Evolutionary conservation across 2,888 invertebrate species (phyloP).

Genomic region (Meteorus colon): DNA sequence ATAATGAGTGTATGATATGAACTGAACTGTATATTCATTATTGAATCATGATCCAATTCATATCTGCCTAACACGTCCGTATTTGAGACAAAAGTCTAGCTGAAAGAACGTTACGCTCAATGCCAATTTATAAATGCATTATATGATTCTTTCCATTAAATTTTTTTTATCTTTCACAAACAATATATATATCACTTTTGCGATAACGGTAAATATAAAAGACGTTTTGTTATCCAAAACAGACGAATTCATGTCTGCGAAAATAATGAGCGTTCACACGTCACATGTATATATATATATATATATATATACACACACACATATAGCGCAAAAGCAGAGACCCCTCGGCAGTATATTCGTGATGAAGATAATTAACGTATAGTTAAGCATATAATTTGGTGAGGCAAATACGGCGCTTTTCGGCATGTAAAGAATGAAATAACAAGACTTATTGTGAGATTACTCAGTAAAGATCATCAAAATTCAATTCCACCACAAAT

Average conservation of each 20-base stretch:
- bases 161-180: background rate
- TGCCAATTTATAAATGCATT: constrained; percentile 1
- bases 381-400: constrained; percentile 39
- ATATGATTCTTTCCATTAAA: background rate
- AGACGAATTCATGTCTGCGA: constrained; percentile 31
- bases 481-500: constrained; percentile 36
- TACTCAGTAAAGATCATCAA: constrained; percentile 19
- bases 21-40: constrained; percentile 8
- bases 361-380: constrained; percentile 43
- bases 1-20: background rate
- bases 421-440: constrained; percentile 21
- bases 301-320: background rate
- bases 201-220: constrained; percentile 19
- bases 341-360: constrained; percentile 34
- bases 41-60: background rate
- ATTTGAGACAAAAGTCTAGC: constrained; percentile 9
- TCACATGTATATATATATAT: constrained; percentile 20
- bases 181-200: background rate
- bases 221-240: constrained; percentile 17
- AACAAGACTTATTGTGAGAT: constrained; percentile 27
- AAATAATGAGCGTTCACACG: constrained; percentile 30
- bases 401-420: constrained; percentile 31
- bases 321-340: background rate
- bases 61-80: background rate
- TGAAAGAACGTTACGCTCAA: constrained; percentile 1